phyloP scores from a whole-genome alignment of 2,888 invertebrate genomes.

The Gibbula magus region DNA sequence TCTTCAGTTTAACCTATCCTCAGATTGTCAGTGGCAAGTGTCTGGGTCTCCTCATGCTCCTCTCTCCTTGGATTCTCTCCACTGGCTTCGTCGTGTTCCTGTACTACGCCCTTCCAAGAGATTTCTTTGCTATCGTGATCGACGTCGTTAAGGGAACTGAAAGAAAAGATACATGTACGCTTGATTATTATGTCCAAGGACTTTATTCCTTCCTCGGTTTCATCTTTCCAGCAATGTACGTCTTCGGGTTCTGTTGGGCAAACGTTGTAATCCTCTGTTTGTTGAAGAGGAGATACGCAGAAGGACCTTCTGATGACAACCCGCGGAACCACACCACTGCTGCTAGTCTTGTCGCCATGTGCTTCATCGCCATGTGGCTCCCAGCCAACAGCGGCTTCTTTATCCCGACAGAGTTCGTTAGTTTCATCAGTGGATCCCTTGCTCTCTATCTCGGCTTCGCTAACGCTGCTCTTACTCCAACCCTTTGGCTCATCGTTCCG shows the following conservation, averaged over 20 bases:
- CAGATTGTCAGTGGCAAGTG: not conserved
- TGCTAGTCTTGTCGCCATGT: not conserved
- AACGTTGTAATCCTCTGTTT: not conserved
- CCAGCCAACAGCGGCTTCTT: not conserved
- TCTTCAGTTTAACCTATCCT: not conserved
- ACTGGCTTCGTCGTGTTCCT: not conserved
- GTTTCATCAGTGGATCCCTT: too few relatives aligned
- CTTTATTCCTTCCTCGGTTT: not conserved
- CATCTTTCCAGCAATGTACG: not conserved
- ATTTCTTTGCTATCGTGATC: not conserved
- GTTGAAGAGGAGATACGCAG: not conserved
- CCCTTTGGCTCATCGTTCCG: not conserved
- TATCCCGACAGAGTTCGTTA: not conserved
- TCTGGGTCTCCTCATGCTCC: not conserved
- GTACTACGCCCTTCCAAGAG: not conserved
- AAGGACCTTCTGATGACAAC: not conserved
- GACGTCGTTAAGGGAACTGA: not conserved
- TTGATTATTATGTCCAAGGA: not conserved
- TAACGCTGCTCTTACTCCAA: constrained; percentile 2
- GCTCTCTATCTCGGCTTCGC: not conserved
- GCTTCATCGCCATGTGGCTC: constrained; percentile 12
- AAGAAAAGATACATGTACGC: not conserved
- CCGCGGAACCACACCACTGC: constrained; percentile 6
- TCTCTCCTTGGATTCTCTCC: not conserved
- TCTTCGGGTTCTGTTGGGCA: constrained; percentile 12